phyloP scores from a whole-genome alignment of 1,140 invertebrate genomes.

The Bombus haemorrhoidalis region DNA sequence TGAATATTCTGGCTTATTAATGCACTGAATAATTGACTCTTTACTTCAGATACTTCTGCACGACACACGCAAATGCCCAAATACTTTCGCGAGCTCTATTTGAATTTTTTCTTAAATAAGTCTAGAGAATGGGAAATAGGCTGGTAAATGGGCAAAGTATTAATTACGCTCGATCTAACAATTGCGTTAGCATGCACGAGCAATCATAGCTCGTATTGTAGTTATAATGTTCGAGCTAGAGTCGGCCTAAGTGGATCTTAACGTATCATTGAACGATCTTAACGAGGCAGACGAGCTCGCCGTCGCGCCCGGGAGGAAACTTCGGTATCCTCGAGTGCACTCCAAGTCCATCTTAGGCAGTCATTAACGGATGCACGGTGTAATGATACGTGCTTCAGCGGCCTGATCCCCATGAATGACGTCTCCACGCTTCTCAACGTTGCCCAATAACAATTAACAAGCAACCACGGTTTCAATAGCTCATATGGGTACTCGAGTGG shows the following conservation, averaged over 20 bases:
- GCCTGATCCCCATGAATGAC: conserved; percentile 35
- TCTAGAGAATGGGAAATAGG: neutral
- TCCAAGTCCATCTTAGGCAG: conserved; percentile 60
- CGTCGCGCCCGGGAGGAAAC: conserved; percentile 34
- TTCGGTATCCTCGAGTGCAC: conserved; percentile 57
- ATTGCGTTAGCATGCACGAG: conserved; percentile 10
- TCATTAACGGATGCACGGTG: conserved; percentile 56
- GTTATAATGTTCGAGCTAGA: conserved; percentile 40
- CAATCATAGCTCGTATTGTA: conserved; percentile 44
- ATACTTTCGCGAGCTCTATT: neutral
- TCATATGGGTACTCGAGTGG: conserved; percentile 2
- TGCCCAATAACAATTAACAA: conserved; percentile 41
- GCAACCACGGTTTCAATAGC: neutral
- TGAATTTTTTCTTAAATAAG: neutral
- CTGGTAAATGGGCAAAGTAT: neutral
- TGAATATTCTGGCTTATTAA: too few species aligned
- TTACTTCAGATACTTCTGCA: neutral
- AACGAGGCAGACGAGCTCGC: conserved; percentile 58
- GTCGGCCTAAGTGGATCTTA: conserved; percentile 53
- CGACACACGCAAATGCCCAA: neutral
- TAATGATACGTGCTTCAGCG: conserved; percentile 45
- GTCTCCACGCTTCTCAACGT: neutral
- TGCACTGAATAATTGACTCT: too few species aligned
- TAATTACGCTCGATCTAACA: conserved; percentile 33
- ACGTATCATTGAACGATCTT: conserved; percentile 64